Percentiles rank a stretch among this genome's conserved stretches.
phyloP scores from a whole-genome alignment of 2,113 vertebrate species.

The Saimiri boliviensis region DNA sequence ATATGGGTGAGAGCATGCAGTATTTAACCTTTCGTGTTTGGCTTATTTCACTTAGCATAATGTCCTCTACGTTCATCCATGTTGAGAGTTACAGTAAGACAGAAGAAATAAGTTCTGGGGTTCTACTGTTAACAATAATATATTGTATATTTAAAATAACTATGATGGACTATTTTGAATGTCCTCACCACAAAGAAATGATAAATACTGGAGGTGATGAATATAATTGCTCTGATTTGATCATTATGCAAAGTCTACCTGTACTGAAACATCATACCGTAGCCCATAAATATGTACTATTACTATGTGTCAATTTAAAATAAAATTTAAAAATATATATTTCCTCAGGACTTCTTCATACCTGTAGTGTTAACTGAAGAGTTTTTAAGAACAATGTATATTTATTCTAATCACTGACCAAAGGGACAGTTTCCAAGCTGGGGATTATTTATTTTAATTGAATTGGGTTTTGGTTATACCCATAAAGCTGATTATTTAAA shows the following conservation, averaged over 20 bases:
- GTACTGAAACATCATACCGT: background rate
- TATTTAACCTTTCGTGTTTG: background rate
- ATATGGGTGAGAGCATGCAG: background rate
- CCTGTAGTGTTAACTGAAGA: background rate
- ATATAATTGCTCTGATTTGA: background rate
- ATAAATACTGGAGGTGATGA: background rate
- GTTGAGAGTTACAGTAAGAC: background rate
- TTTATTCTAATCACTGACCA: slow-evolving; percentile 40
- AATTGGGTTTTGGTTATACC: slow-evolving; percentile 30
- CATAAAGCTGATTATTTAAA: slow-evolving; percentile 47
- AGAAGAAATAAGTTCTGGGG: background rate
- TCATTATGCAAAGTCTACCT: background rate
- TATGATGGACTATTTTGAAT: background rate
- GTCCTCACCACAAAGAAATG: background rate
- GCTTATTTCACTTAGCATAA: background rate
- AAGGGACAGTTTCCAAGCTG: slow-evolving; percentile 1
- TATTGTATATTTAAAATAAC: background rate
- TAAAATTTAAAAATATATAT: background rate
- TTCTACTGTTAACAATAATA: background rate
- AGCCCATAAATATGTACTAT: background rate
- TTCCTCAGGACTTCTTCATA: background rate
- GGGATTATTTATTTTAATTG: slow-evolving; percentile 55
- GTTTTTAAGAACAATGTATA: slow-evolving; percentile 27
- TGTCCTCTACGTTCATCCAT: background rate
- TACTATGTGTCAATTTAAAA: background rate